A percentile compares a stretch with the other conserved stretches of the same genome.
Conservation (phyloP, 2,888 invertebrate genomes). For the Helobdella robusta region DNA sequence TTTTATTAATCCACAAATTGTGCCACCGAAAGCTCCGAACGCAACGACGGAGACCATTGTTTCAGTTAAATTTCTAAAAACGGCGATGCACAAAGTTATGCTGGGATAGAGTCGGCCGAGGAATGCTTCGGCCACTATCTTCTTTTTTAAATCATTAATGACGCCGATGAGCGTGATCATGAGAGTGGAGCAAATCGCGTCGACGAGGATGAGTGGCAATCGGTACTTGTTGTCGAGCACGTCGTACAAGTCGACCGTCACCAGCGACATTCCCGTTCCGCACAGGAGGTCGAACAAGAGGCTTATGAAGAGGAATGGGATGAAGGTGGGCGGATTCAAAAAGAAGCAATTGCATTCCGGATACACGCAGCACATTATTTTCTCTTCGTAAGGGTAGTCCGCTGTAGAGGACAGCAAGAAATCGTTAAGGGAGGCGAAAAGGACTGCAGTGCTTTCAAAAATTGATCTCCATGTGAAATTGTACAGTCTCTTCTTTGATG, state of each 20-base stretch:
- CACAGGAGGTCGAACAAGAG: background rate
- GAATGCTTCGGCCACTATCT: background rate
- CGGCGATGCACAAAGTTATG: background rate
- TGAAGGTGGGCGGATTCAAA: background rate
- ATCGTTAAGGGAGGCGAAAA: background rate
- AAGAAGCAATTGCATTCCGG: constrained; percentile 2
- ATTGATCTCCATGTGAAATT: constrained; percentile 1
- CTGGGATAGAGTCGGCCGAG: background rate
- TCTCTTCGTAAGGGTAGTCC: background rate
- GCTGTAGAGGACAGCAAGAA: background rate
- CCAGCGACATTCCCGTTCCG: background rate
- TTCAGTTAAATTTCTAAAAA: background rate
- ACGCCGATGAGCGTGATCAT: background rate
- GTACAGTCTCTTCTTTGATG: background rate
- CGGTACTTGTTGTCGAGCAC: background rate
- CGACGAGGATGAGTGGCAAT: background rate
- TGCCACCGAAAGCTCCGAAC: background rate
- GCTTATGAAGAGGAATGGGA: background rate
- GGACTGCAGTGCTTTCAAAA: background rate
- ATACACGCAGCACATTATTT: background rate
- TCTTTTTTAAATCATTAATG: background rate
- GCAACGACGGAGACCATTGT: background rate
- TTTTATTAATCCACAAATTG: background rate
- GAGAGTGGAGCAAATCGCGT: background rate
- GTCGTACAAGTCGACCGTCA: constrained; percentile 8